Base-by-base conservation (phyloP, 2,888 invertebrate species). In the Sicus ferrugineus region DNA sequence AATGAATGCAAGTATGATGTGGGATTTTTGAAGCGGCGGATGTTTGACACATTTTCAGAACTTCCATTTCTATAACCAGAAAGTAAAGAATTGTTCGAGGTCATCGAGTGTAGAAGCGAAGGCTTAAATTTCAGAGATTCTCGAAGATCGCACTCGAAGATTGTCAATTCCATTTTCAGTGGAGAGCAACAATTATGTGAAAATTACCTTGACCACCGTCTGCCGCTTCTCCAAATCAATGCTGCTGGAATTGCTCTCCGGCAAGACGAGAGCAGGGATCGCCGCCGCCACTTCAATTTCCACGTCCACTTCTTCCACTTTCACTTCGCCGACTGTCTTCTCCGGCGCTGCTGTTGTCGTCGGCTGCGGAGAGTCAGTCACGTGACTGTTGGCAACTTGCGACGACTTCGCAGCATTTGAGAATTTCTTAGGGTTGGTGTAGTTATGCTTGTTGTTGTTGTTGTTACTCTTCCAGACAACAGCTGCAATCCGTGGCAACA, bases 151-250 rank as follows among this genome's bases (percentile, higher is more conserved):
- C n/a, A n/a, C n/a, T n/a, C n/a, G n/a, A n/a, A n/a, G n/a, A n/a
- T n/a, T n/a, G n/a, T n/a, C n/a, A n/a, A n/a, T n/a, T n/a, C n/a
- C n/a, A n/a, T n/a, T n/a, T n/a, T n/a, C n/a, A n/a, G n/a, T n/a
- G n/a, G n/a, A n/a, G n/a, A n/a, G n/a, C n/a, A n/a, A n/a, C n/a
- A n/a, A n/a, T n/a, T n/a, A n/a, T n/a, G n/a, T n/a, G n/a, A n/a
- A n/a, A 79, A 76, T 86, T 84, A 83, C 83, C 83, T 83, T 72
- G 73, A 82, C 82, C 70, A 87, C 82, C 77, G 82, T 83, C 68
- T 84, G 80, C 73, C 85, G 83, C 72, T 85, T 85, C 68, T 79
- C 80, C 71, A 78, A 77, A 79, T 85, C 83, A 76, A 83, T 82
- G 75, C 80, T 77, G 70, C 76, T 78, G 28, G 71, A 66, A 75